Conservation (phyloP, 2,113 vertebrate genomes). For the Mandrillus leucophaeus region DNA sequence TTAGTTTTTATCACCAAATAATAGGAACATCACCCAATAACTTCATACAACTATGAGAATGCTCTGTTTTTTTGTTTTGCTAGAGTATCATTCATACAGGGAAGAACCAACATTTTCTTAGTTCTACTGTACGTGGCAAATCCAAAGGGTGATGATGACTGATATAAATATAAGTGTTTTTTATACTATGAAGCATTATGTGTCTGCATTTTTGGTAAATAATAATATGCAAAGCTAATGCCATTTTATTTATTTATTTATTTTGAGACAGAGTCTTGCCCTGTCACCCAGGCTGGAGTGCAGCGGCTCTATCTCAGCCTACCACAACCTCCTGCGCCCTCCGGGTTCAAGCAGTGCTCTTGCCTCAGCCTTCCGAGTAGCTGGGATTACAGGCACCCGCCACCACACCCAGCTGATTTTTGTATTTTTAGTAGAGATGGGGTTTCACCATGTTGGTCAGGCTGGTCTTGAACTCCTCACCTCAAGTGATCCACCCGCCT, state of each 20-base stretch:
- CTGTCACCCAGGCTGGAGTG: no score
- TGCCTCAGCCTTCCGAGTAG: no score
- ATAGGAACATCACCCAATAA: background rate
- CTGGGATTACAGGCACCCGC: no score
- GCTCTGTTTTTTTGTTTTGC: background rate
- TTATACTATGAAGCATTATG: background rate
- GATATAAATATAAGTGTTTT: background rate
- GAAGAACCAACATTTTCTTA: background rate
- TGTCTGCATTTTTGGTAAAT: background rate
- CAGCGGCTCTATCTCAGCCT: no score
- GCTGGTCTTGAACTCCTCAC: no score
- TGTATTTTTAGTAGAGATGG: no score
- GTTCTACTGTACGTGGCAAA: background rate
- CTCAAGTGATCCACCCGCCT: no score
- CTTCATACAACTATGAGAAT: background rate
- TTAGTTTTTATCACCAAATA: constrained; percentile 8
- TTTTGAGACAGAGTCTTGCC: no score
- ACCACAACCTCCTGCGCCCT: no score
- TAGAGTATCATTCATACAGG: background rate
- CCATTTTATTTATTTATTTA: background rate
- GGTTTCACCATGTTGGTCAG: no score
- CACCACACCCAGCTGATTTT: no score
- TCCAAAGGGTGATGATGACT: background rate
- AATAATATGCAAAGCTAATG: background rate
- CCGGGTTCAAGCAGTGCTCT: no score